Evolutionary conservation across 1,140 invertebrate species (phyloP).

Genomic region (Periplaneta americana): DNA sequence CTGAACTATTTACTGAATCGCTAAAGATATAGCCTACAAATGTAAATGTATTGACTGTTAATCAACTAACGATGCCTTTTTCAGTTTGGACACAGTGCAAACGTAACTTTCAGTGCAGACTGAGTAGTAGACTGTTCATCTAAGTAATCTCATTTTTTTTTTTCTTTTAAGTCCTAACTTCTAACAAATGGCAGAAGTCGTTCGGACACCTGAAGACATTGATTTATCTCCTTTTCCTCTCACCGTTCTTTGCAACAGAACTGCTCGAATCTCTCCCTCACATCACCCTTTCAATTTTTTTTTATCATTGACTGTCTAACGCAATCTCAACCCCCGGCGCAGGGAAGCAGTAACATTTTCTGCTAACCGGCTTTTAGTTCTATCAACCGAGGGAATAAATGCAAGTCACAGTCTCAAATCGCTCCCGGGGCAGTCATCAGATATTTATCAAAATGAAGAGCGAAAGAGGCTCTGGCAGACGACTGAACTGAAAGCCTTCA

Average conservation of each 20-base stretch:
- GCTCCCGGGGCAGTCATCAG: neutral
- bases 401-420: neutral
- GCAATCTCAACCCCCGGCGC: neutral
- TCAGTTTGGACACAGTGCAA: neutral
- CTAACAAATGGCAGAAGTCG: neutral
- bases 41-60: neutral
- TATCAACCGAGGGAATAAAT: neutral
- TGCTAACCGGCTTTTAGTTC: neutral
- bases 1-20: too few relatives aligned
- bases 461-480: neutral
- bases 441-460: neutral
- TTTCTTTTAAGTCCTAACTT: neutral
- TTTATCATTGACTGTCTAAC: neutral
- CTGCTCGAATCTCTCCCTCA: neutral
- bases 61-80: neutral
- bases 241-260: too few relatives aligned
- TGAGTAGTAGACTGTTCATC: neutral
- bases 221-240: neutral
- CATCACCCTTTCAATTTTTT: neutral
- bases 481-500: too few relatives aligned
- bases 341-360: neutral
- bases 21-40: neutral
- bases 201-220: neutral
- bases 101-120: neutral
- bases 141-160: neutral